A percentile compares a stretch with the other conserved stretches of the same genome.
Conservation (phyloP, 2,888 invertebrate species). For the Platycnemis pennipes region DNA sequence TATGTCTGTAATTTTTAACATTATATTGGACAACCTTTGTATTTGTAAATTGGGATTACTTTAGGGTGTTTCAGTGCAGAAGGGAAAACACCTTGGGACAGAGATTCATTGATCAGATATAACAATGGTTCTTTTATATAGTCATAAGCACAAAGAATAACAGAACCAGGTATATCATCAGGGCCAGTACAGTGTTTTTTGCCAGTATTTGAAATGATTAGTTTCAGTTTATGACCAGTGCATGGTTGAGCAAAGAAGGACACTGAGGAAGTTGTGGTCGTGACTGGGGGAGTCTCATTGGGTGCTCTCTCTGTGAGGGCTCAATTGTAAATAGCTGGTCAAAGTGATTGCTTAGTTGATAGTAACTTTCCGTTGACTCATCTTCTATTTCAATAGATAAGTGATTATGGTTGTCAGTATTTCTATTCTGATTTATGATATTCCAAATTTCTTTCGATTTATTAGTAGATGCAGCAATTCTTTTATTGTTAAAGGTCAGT, state of each 20-base stretch:
- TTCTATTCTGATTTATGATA: neutral
- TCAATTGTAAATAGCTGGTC: neutral
- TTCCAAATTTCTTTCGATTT: neutral
- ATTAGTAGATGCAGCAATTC: neutral
- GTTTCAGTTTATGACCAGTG: too few species aligned
- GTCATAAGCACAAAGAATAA: neutral
- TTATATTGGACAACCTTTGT: neutral
- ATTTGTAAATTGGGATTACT: too few species aligned
- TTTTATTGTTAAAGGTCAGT: neutral
- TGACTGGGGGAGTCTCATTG: neutral
- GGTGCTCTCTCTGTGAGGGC: neutral
- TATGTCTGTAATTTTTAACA: neutral
- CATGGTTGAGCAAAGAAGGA: neutral
- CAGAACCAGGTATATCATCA: neutral
- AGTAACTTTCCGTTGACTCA: neutral
- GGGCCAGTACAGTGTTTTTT: neutral
- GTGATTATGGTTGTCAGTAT: neutral
- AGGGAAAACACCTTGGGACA: too few species aligned
- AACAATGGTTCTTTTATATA: neutral
- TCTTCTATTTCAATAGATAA: neutral
- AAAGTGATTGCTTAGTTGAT: neutral
- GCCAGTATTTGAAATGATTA: too few species aligned
- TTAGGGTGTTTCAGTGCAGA: too few species aligned
- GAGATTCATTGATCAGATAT: too few species aligned
- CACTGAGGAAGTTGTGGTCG: neutral